Evolutionary conservation across 1,140 invertebrate species (phyloP), one percentile per base, ranked within the genome.

Genomic region (Drosophila miranda): DNA sequence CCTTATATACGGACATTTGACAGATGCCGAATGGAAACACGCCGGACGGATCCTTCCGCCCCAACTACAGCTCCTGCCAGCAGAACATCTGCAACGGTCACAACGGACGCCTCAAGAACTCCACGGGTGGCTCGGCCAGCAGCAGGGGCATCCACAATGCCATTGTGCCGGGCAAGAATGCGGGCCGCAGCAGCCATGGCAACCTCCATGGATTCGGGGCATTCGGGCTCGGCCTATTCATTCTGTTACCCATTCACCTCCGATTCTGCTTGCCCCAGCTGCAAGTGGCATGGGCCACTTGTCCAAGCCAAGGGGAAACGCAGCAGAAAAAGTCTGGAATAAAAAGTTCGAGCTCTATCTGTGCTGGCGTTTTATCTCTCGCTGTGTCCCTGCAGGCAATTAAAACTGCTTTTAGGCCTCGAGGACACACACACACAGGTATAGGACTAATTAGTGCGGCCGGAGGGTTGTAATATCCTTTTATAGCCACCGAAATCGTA

Each of bases 21-120:
- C 62, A 90, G 89, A 73, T 78, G 48, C 70, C 88, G 19, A 91
- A 92, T 67, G 66, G 78, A 34, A 76, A 90, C n/a, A 53, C 61
- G 26, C 80, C 89, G 58, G 91, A 92, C 64, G 58, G 50, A 16
- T 76, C 75, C 0, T 88, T 42, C 64, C 88, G 91, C 57, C 75
- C 49, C 16, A 92, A 91, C 57, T 92, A 89, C 68, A 78, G 82
- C n/a, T 80, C 90, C 38, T 92, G 91, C 62, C 82, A 87, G 38
- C 78, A 77, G 54, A 89, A 90, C 69, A 56, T 91, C 1, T 92
- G 91, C 69, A 92, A 92, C 50, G 81, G 82, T 9, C 77, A 87
- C 64, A 81, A 86, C 14, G 81, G 81, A n/a, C 55, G 82, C 26
- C 52, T 70, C 6, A 75, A 61, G 51, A 78, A 89, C 48, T 77